Evolutionary conservation across 2,113 vertebrate genomes (phyloP).

Genomic region (Alligator sinensis): DNA sequence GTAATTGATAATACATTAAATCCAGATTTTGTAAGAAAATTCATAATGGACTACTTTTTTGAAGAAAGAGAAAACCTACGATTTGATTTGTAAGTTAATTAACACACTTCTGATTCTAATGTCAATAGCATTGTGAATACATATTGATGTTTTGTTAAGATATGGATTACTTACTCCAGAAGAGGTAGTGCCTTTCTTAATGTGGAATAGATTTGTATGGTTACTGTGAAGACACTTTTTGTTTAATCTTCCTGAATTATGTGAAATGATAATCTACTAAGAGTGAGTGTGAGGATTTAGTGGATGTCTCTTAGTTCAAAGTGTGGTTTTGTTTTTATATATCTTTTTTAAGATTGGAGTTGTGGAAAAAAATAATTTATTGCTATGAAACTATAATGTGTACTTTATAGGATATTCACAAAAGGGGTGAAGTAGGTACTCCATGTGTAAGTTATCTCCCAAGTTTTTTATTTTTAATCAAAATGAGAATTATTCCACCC

Average conservation of each 20-base stretch:
- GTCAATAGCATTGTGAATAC: background rate
- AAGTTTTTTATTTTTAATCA: background rate
- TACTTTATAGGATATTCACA: background rate
- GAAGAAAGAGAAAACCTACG: conserved; percentile 96
- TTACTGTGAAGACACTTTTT: background rate
- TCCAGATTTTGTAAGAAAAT: conserved; percentile 98
- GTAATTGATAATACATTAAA: conserved; percentile 99
- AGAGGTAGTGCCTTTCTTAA: background rate
- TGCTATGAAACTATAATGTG: background rate
- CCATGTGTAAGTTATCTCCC: background rate
- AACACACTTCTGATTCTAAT: background rate
- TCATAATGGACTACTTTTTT: conserved; percentile 98
- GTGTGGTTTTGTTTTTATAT: background rate
- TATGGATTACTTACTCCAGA: background rate
- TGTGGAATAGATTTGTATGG: background rate
- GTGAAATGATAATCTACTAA: background rate
- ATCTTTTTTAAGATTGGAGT: background rate
- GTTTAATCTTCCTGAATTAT: background rate
- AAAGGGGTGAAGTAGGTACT: background rate
- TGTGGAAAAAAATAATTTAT: background rate
- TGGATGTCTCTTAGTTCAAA: background rate
- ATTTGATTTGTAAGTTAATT: conserved; percentile 95
- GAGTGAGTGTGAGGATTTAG: accelerated
- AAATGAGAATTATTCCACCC: background rate
- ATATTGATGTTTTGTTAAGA: background rate